Percentiles rank a stretch among this genome's conserved stretches.
These are phyloP conservation scores for Siniperca undulata DNA, from an alignment of 2,797 vertebrate genomes.

Conservation along the genomic window DNA sequence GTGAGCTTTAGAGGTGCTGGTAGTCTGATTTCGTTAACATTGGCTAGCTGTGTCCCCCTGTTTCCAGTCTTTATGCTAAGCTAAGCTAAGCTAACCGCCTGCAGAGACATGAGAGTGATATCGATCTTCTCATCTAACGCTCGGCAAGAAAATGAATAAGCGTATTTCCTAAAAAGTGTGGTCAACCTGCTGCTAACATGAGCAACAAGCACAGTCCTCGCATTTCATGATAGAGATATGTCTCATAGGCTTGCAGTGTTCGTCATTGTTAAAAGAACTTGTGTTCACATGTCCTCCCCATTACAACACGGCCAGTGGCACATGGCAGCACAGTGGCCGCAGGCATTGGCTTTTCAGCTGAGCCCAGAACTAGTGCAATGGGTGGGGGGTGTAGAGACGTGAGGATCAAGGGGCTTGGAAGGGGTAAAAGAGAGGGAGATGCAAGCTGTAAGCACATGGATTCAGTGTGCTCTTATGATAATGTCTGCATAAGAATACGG, in stretches of 20 bases:
- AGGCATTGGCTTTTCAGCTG: conserved; percentile 82
- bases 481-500: conserved; percentile 68
- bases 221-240: conserved; percentile 37
- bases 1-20: background rate
- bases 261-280: conserved; percentile 61
- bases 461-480: conserved; percentile 59
- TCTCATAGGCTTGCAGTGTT: conserved; percentile 35
- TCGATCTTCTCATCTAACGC: conserved; percentile 11
- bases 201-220: conserved; percentile 18
- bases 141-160: conserved; percentile 15
- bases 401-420: conserved; percentile 44
- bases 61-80: conserved; percentile 15
- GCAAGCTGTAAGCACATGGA: conserved; percentile 60
- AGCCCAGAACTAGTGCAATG: conserved; percentile 78
- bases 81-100: conserved; percentile 19
- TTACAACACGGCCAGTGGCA: conserved; percentile 80
- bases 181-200: conserved; percentile 22
- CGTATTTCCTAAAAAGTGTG: conserved; percentile 8
- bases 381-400: conserved; percentile 59
- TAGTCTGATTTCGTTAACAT: background rate
- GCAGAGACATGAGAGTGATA: background rate
- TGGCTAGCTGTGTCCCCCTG: background rate
- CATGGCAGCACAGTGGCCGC: conserved; percentile 80
- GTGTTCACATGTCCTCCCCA: conserved; percentile 77
- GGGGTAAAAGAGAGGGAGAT: conserved; percentile 55